These are phyloP conservation scores for Tetheella fluctuosa DNA, from an alignment of 2,888 invertebrate genomes.

Conservation along the genomic window DNA sequence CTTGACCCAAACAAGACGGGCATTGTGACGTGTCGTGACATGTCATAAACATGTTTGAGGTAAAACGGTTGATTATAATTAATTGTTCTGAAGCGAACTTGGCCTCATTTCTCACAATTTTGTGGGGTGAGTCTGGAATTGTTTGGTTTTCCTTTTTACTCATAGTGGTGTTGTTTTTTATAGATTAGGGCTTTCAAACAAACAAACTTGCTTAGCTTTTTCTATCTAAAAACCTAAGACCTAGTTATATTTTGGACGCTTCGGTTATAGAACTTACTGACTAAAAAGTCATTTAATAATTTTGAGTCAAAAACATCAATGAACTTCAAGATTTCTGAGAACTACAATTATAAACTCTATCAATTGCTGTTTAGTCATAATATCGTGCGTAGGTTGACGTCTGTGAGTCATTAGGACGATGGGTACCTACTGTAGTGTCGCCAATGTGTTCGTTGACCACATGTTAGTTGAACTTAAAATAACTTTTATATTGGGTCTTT, in stretches of 20 bases:
- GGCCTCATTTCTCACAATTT: not conserved
- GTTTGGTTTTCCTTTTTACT: not conserved
- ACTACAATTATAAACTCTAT: constrained; percentile 10
- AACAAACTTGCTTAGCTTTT: too few species aligned
- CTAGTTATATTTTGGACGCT: too few species aligned
- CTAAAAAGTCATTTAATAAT: not conserved
- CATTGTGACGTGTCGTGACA: not conserved
- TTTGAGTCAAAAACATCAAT: not conserved
- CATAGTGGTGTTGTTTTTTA: too few species aligned
- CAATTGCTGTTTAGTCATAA: constrained; percentile 11
- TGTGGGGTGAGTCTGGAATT: not conserved
- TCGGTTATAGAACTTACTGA: too few species aligned
- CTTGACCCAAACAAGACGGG: not conserved
- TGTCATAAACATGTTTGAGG: constrained; percentile 2
- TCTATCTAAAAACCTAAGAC: too few species aligned
- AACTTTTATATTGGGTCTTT: not conserved
- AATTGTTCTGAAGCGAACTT: not conserved
- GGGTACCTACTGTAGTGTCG: not conserved
- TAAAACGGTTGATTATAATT: constrained; percentile 4
- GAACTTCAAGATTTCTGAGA: constrained; percentile 7
- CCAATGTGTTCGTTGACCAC: constrained; percentile 1
- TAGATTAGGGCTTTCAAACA: too few species aligned
- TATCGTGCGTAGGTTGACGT: constrained; percentile 5
- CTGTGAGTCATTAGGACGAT: constrained; percentile 2
- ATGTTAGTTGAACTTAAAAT: constrained; percentile 4